Percentiles rank a stretch among this genome's conserved stretches.
Evolutionary conservation across 2,797 vertebrate genomes (phyloP).

Genomic region (Pseudomugil gertrudae): DNA sequence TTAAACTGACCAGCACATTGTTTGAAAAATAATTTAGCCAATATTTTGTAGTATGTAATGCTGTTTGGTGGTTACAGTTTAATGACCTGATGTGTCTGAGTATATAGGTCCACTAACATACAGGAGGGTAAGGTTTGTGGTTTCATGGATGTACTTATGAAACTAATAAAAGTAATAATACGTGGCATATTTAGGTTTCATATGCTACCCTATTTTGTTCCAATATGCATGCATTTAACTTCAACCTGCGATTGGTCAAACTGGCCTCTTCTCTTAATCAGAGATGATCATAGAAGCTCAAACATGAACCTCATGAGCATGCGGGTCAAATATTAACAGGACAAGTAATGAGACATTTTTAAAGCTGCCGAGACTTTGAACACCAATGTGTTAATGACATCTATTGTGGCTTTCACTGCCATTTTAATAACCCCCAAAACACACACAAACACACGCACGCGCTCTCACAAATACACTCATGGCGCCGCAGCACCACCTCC

Average conservation of each 20-base stretch:
- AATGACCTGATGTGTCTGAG: too few relatives aligned
- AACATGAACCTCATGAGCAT: conserved; percentile 25
- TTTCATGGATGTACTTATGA: background rate
- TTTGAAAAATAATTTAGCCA: background rate
- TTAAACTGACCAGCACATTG: background rate
- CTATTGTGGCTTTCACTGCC: conserved; percentile 49
- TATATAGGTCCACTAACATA: too few relatives aligned
- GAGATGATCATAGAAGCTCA: conserved; percentile 19
- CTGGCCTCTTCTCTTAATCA: conserved; percentile 8
- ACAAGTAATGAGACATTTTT: conserved; percentile 31
- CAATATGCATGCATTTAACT: background rate
- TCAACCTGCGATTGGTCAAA: background rate
- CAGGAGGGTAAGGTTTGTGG: background rate
- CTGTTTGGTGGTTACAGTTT: background rate
- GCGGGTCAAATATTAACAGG: conserved; percentile 37
- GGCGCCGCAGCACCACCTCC: conserved; percentile 87
- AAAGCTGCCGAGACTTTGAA: conserved; percentile 29
- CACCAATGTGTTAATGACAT: conserved; percentile 45
- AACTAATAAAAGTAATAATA: background rate
- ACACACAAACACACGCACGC: conserved; percentile 52
- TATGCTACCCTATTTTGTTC: background rate
- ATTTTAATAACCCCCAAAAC: conserved; percentile 53
- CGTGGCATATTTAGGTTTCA: background rate
- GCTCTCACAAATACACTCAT: conserved; percentile 68
- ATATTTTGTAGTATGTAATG: background rate